Base-by-base conservation (phyloP, 1,140 invertebrate species). In the Whitmania pigra region DNA sequence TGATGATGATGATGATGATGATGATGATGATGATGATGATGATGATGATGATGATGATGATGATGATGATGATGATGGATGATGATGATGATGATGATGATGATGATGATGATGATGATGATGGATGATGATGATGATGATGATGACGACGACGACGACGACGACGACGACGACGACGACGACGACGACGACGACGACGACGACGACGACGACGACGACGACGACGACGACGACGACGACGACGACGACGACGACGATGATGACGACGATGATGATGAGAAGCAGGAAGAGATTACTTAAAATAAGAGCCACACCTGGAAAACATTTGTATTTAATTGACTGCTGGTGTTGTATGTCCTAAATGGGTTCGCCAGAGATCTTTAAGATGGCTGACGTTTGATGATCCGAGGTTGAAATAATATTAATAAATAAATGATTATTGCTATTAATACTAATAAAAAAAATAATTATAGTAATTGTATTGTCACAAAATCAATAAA, bases 91-190 rank as follows among this genome's bases (percentile, higher is more conserved):
- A 63, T 13, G 29, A 63, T 13, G 29, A 63, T 71, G 57, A 83
- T 85, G 57, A 91, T 83, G 55, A 89, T 79, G 54, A 36, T 67
- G 54, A 72, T 72, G 71, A 90, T 71, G 57, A 83, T 85, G 57
- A 90, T 83, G 55, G 54, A 36, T 67, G 54, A 72, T 72, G 71
- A 90, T 83, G 72, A 91, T 83, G 17, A 88, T 85, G 73, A 90
- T 68, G 60, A 68, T 49, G 71, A 68, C 29, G 71, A 68, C 69
- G 71, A 68, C 36, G 71, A 68, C 69, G 57, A 72, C 72, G 57
- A 72, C 72, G 29, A 63, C 1, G 29, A 63, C 11, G 29, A 63
- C 1, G 29, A 63, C 1, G 29, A 63, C 71, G 57, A 83, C 85
- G 57, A 91, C 83, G 55, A 89, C 79, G 54, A 36, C 5, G 54